Evolutionary conservation across 2,113 vertebrate species (phyloP).

Genomic region (Galeopterus variegatus): DNA sequence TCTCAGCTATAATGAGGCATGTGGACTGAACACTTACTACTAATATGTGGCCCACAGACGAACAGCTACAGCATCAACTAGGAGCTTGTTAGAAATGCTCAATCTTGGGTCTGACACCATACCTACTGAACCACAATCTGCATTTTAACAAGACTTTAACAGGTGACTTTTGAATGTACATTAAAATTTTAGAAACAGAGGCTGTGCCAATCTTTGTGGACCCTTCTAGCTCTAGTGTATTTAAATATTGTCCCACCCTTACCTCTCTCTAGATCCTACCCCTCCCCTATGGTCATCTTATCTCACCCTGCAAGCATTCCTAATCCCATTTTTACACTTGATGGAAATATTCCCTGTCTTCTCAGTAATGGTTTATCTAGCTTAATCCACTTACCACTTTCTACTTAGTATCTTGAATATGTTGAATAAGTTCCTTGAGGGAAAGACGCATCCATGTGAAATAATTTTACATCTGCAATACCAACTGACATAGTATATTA

Average conservation of each 20-base stretch:
- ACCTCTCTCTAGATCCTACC: not conserved
- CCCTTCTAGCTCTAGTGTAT: not conserved
- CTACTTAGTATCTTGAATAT: not conserved
- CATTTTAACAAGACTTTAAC: not conserved
- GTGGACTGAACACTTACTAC: not conserved
- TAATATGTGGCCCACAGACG: not conserved
- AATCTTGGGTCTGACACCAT: not conserved
- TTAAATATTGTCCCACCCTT: not conserved
- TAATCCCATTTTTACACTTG: not conserved
- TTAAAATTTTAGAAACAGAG: conserved; percentile 1
- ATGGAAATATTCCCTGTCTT: not conserved
- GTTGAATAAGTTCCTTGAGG: not conserved
- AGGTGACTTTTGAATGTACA: not conserved
- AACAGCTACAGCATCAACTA: not conserved
- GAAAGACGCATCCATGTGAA: not conserved
- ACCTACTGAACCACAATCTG: not conserved
- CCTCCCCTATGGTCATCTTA: not conserved
- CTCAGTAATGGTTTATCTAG: not conserved
- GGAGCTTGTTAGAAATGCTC: not conserved
- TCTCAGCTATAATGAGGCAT: not conserved
- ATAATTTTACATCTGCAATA: not conserved
- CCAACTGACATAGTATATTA: not conserved
- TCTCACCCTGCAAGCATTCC: not conserved
- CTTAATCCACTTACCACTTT: conserved; percentile 12
- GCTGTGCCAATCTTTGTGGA: not conserved